Conservation (phyloP, 2,113 vertebrate species). For the Manacus vitellinus region DNA sequence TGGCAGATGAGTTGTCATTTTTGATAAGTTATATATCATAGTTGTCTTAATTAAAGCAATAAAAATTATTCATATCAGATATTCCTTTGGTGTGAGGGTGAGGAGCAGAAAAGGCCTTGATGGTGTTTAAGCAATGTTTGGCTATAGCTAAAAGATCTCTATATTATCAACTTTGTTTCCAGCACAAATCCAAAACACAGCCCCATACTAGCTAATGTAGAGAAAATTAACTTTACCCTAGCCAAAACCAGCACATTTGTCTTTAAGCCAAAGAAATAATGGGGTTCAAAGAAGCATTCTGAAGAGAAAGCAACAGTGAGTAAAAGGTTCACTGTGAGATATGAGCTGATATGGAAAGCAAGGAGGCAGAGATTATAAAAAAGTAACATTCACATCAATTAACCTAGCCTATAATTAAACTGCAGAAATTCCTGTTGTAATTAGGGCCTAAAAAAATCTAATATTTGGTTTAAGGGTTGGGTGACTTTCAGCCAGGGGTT, state of each 20-base stretch:
- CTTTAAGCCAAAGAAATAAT: neutral
- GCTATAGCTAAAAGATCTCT: neutral
- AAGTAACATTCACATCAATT: neutral
- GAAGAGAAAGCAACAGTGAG: neutral
- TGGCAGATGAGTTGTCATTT: neutral
- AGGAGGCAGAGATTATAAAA: neutral
- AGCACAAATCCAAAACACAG: neutral
- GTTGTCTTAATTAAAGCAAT: neutral
- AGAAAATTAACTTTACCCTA: neutral
- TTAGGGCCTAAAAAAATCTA: neutral
- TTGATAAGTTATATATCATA: neutral
- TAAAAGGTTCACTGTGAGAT: neutral
- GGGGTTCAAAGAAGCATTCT: neutral
- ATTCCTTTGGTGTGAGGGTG: neutral
- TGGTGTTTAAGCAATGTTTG: neutral
- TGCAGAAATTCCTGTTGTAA: neutral
- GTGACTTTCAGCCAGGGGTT: neutral
- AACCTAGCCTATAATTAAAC: neutral
- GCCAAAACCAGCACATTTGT: neutral
- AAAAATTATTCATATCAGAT: neutral
- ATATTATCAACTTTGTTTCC: neutral
- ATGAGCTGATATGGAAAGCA: neutral
- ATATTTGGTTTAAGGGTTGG: fast-evolving
- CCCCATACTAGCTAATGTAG: neutral
- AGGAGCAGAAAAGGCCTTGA: neutral